These are phyloP conservation scores for Atta texana DNA, from an alignment of 1,140 invertebrate species.

Conservation along the genomic window DNA sequence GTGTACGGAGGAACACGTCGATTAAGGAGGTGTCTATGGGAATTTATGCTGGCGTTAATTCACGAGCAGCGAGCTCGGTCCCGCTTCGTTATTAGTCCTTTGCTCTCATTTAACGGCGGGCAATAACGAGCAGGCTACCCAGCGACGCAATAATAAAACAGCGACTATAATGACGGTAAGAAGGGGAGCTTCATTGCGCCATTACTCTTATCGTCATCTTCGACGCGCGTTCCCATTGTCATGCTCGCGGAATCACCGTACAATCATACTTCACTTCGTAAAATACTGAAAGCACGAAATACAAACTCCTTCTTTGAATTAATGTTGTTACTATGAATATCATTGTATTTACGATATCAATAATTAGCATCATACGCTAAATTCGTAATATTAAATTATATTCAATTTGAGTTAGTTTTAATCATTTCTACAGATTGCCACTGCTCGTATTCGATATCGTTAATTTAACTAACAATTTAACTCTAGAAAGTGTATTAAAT, in stretches of 20 bases:
- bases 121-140: slow-evolving; percentile 68
- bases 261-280: slow-evolving; percentile 19
- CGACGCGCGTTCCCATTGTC: slow-evolving; percentile 67
- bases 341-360: background rate
- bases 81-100: slow-evolving; percentile 71
- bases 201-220: slow-evolving; percentile 76
- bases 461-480: too few relatives aligned
- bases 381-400: too few relatives aligned
- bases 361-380: background rate
- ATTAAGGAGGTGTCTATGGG: slow-evolving; percentile 77
- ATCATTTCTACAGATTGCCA: too few relatives aligned
- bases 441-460: too few relatives aligned
- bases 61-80: slow-evolving; percentile 61
- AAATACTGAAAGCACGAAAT: slow-evolving; percentile 24
- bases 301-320: slow-evolving; percentile 7
- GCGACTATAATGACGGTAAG: slow-evolving; percentile 72
- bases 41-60: slow-evolving; percentile 77
- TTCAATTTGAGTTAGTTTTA: too few relatives aligned
- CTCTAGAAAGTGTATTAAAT: too few relatives aligned
- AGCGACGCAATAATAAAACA: slow-evolving; percentile 72
- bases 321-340: background rate
- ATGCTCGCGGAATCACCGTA: slow-evolving; percentile 55
- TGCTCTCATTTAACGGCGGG: slow-evolving; percentile 74
- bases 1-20: slow-evolving; percentile 70
- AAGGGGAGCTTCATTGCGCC: slow-evolving; percentile 64